Conservation (phyloP, 2,797 vertebrate genomes). For the Gymnothorax reevesii region DNA sequence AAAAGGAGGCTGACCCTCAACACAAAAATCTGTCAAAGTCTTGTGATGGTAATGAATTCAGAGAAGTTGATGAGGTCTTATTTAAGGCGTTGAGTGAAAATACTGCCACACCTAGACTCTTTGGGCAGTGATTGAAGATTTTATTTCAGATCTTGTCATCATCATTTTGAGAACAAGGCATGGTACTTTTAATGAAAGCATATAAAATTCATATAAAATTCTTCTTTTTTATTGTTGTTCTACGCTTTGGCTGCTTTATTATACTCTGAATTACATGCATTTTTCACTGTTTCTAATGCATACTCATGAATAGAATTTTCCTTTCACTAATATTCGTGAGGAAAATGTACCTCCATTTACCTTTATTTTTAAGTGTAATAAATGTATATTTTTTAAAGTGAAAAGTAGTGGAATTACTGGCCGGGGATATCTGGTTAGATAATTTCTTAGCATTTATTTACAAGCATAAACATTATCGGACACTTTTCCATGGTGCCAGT, state of each 20-base stretch:
- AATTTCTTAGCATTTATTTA: neutral
- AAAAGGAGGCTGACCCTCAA: constrained; percentile 51
- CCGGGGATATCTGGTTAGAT: neutral
- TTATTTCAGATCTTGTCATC: neutral
- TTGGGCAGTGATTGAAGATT: constrained; percentile 8
- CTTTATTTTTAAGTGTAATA: no score
- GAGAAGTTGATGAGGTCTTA: constrained; percentile 33
- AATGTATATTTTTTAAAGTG: neutral
- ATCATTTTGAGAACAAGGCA: neutral
- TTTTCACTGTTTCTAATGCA: no score
- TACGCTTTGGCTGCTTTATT: neutral
- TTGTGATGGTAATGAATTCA: constrained; percentile 53
- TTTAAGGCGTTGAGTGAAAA: neutral
- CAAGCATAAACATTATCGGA: no score
- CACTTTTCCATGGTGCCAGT: neutral
- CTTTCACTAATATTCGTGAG: no score
- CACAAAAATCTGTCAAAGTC: constrained; percentile 65
- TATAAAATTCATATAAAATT: no score
- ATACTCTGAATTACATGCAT: neutral
- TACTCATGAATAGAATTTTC: no score
- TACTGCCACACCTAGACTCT: neutral
- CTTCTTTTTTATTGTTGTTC: neutral
- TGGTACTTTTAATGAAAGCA: constrained; percentile 4
- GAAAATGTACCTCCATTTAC: no score
- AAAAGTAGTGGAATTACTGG: neutral